A percentile compares a stretch with the other conserved stretches of the same genome.
Conservation (phyloP, 2,797 vertebrate species). For the Lerista edwardsae region DNA sequence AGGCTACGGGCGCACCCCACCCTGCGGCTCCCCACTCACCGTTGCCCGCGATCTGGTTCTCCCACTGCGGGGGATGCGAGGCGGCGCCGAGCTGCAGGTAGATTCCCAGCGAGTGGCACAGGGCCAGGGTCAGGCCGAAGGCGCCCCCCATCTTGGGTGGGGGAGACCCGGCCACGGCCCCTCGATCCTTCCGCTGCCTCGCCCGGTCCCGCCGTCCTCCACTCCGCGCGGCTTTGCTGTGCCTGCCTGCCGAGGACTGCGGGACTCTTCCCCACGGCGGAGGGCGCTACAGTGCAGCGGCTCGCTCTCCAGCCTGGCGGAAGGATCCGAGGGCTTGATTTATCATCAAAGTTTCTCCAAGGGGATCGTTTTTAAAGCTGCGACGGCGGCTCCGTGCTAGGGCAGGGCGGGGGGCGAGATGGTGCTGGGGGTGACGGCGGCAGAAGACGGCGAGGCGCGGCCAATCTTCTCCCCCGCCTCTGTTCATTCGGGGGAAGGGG, state of each 20-base stretch:
- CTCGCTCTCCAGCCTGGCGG: conserved; percentile 70
- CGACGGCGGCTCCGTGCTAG: not conserved
- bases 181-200: conserved; percentile 49
- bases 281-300: conserved; percentile 74
- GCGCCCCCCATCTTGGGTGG: conserved; percentile 85
- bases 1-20: not conserved
- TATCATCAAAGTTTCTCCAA: conserved; percentile 78
- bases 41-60: conserved; percentile 87
- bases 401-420: too few species aligned
- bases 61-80: conserved; percentile 81
- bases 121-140: conserved; percentile 87
- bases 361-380: conserved; percentile 15
- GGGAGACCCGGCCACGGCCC: too few species aligned
- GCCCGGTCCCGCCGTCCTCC: not conserved
- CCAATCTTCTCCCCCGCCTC: not conserved
- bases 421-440: not conserved
- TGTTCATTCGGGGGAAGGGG: not conserved
- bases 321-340: conserved; percentile 78
- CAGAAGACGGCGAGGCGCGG: too few species aligned
- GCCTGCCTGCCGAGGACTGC: conserved; percentile 71
- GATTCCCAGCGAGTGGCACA: conserved; percentile 92
- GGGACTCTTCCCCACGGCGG: conserved; percentile 83
- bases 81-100: conserved; percentile 89
- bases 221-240: not conserved
- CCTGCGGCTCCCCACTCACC: conserved; percentile 78